A percentile compares a stretch with the other conserved stretches of the same genome.
Evolutionary conservation across 2,888 invertebrate genomes (phyloP).

Genomic region (Encarsia formosa): DNA sequence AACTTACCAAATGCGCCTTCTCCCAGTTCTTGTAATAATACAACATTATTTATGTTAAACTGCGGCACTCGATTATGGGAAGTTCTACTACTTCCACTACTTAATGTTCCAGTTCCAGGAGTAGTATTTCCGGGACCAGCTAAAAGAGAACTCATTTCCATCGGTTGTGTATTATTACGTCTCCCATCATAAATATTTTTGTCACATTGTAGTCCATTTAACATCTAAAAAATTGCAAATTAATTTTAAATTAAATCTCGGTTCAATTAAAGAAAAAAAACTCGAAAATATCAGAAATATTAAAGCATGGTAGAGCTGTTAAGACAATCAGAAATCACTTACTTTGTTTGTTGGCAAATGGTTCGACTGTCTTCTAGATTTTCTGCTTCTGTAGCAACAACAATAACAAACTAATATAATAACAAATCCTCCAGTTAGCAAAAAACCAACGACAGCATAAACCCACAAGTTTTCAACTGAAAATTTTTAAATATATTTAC

Average conservation of each 20-base stretch:
- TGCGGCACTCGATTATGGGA: slow-evolving; percentile 71
- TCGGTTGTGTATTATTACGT: slow-evolving; percentile 69
- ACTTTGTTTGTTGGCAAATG: slow-evolving; percentile 47
- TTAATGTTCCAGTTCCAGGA: slow-evolving; percentile 54
- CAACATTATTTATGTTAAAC: slow-evolving; percentile 78
- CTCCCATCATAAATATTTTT: slow-evolving; percentile 77
- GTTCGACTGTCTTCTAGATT: slow-evolving; percentile 43
- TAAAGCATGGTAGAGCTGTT: background rate
- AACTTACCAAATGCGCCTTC: slow-evolving; percentile 88
- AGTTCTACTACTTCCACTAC: slow-evolving; percentile 51
- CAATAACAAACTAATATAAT: slow-evolving; percentile 59
- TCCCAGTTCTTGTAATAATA: slow-evolving; percentile 86
- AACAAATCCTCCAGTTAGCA: slow-evolving; percentile 55
- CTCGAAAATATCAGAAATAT: slow-evolving; percentile 12
- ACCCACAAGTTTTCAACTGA: slow-evolving; percentile 76
- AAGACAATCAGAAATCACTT: slow-evolving; percentile 17
- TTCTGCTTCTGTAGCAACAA: slow-evolving; percentile 55
- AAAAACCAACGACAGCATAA: slow-evolving; percentile 68
- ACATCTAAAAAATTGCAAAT: slow-evolving; percentile 35
- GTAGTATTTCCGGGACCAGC: slow-evolving; percentile 56
- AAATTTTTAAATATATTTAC: slow-evolving; percentile 32
- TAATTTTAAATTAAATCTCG: background rate
- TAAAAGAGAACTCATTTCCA: slow-evolving; percentile 80
- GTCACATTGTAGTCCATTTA: slow-evolving; percentile 51
- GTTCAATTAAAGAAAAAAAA: background rate